A percentile compares a stretch with the other conserved stretches of the same genome.
These are phyloP conservation scores for Rousettus madagascariensis DNA, from an alignment of 2,797 vertebrate species.

Conservation along the genomic window DNA sequence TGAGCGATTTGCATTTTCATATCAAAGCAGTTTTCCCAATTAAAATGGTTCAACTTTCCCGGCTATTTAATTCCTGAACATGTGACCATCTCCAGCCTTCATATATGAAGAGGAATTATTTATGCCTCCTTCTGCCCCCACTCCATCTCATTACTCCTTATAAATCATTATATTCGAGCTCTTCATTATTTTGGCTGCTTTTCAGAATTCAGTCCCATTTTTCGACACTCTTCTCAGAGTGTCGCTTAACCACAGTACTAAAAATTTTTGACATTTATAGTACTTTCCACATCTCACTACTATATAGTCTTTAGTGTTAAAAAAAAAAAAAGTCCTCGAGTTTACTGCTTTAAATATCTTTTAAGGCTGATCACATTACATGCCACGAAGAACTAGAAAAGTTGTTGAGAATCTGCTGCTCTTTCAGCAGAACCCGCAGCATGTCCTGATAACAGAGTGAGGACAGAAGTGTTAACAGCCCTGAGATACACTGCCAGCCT, in stretches of 20 bases:
- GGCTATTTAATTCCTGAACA: slow-evolving; percentile 22
- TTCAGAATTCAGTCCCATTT: slow-evolving; percentile 67
- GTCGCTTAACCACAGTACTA: slow-evolving; percentile 64
- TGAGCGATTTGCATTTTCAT: slow-evolving; percentile 30
- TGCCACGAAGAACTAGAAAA: slow-evolving; percentile 26
- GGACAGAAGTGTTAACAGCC: background rate
- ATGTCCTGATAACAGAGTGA: background rate
- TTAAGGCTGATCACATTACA: slow-evolving; percentile 30
- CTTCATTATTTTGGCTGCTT: slow-evolving; percentile 70
- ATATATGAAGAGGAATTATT: slow-evolving; percentile 29
- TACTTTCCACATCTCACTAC: slow-evolving; percentile 70
- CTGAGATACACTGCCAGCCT: background rate
- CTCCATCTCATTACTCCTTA: slow-evolving; percentile 34
- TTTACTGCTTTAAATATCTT: slow-evolving; percentile 70
- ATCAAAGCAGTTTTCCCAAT: slow-evolving; percentile 44
- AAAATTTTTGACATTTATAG: slow-evolving; percentile 76
- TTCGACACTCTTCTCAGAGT: slow-evolving; percentile 64
- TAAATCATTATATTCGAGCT: slow-evolving; percentile 57
- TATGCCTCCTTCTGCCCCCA: slow-evolving; percentile 26
- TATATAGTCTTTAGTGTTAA: slow-evolving; percentile 66
- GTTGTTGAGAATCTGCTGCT: background rate
- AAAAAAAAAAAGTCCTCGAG: slow-evolving; percentile 48
- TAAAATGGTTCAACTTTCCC: slow-evolving; percentile 16
- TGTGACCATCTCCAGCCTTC: background rate
- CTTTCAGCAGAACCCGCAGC: background rate